These are phyloP conservation scores for Prunella himalayana DNA, from an alignment of 2,113 vertebrate species.

Conservation along the genomic window DNA sequence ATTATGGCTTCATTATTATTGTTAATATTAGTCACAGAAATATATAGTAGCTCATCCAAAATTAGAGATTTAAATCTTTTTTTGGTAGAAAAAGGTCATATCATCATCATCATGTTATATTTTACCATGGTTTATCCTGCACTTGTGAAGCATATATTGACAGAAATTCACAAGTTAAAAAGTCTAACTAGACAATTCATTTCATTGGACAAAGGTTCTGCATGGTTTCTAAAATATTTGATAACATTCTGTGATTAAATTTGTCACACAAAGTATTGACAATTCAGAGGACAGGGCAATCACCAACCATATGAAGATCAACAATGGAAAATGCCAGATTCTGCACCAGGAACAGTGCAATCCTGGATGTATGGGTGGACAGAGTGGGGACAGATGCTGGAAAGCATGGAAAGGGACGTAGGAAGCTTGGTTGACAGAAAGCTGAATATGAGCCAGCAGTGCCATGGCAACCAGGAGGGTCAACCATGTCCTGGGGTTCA, in stretches of 20 bases:
- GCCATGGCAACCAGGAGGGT: not conserved
- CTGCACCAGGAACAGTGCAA: not conserved
- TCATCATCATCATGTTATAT: not conserved
- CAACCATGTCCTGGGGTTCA: rapidly evolving
- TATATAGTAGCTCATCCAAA: not conserved
- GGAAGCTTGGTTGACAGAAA: not conserved
- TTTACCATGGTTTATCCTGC: not conserved
- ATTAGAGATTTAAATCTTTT: not conserved
- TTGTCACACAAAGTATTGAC: not conserved
- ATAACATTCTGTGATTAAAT: not conserved
- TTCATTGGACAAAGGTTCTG: not conserved
- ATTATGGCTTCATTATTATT: not conserved
- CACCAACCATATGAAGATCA: not conserved
- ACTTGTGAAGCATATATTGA: not conserved
- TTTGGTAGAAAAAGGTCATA: not conserved
- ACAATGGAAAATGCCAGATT: not conserved
- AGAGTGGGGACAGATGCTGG: not conserved
- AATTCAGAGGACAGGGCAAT: not conserved
- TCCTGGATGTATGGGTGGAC: not conserved
- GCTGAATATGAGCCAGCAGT: not conserved
- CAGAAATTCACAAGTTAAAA: not conserved
- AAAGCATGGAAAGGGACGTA: not conserved
- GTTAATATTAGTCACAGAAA: not conserved
- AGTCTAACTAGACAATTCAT: not conserved
- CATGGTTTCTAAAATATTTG: not conserved